Evolutionary conservation across 1,140 invertebrate genomes (phyloP).

Genomic region (Lepidostoma basale): DNA sequence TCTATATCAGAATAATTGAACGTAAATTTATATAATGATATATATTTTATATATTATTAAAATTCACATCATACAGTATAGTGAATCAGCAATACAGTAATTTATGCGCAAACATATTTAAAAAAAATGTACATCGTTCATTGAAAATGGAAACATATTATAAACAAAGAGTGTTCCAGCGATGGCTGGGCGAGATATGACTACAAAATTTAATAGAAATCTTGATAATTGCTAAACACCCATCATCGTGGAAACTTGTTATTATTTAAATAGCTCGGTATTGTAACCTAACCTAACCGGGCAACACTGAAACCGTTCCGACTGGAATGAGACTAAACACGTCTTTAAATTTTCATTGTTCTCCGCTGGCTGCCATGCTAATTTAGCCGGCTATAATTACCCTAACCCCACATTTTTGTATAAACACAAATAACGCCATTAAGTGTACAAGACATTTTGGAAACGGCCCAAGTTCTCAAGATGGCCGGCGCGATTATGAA

Average conservation of each 20-base stretch:
- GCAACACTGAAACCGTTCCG: conserved; percentile 28
- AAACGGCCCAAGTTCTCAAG: conserved; percentile 31
- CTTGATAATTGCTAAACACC: conserved; percentile 24
- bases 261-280: conserved; percentile 27
- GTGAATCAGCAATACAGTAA: no score
- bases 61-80: no score
- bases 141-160: background rate
- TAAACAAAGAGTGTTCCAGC: conserved; percentile 6
- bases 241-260: conserved; percentile 28
- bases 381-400: conserved; percentile 16
- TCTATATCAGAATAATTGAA: no score
- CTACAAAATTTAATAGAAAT: conserved; percentile 3
- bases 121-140: background rate
- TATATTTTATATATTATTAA: no score
- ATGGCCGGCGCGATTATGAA: conserved; percentile 19
- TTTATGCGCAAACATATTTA: no score
- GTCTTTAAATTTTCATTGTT: conserved; percentile 35
- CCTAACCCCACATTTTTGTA: conserved; percentile 7
- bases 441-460: conserved; percentile 34
- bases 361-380: conserved; percentile 10
- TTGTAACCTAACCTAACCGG: conserved; percentile 14
- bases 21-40: no score
- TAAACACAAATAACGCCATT: conserved; percentile 39
- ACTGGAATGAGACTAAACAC: conserved; percentile 19
- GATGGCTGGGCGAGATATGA: conserved; percentile 2